Conservation (phyloP, 1,140 invertebrate genomes). For the Drosophila cardini region DNA sequence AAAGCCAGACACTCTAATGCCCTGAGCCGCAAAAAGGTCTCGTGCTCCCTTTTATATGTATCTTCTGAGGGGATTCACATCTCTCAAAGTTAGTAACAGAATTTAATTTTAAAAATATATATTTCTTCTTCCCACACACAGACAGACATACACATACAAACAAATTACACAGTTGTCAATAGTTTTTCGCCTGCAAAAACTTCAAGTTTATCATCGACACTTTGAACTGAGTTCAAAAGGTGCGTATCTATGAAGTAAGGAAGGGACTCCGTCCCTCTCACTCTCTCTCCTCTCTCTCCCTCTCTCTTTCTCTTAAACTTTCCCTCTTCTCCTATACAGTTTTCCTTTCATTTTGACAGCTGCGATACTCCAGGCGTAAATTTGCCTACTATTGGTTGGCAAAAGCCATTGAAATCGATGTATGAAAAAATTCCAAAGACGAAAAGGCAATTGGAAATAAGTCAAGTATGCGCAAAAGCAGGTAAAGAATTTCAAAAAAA, state of each 20-base stretch:
- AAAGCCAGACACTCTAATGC: constrained; percentile 48
- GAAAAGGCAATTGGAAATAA: constrained; percentile 32
- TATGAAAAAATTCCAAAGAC: constrained; percentile 18
- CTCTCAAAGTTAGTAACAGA: constrained; percentile 27
- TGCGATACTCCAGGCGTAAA: constrained; percentile 21
- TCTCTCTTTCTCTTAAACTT: neutral
- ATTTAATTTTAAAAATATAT: constrained; percentile 36
- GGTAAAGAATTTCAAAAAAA: constrained; percentile 33
- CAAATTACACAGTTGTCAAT: constrained; percentile 41
- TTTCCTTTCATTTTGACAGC: constrained; percentile 12
- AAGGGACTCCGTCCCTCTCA: neutral
- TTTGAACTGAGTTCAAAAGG: constrained; percentile 49
- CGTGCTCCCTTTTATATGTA: constrained; percentile 23
- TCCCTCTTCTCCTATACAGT: no score
- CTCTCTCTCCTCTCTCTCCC: neutral
- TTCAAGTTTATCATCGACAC: constrained; percentile 43
- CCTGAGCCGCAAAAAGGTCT: constrained; percentile 47
- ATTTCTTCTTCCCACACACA: neutral
- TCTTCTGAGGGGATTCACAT: constrained; percentile 13
- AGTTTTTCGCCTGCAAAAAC: constrained; percentile 31
- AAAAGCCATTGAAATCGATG: constrained; percentile 18
- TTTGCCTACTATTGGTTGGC: constrained; percentile 21
- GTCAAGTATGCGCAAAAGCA: constrained; percentile 35
- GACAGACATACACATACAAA: neutral
- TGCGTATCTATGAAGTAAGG: constrained; percentile 23